Percentiles rank a stretch among this genome's conserved stretches.
Evolutionary conservation across 2,888 invertebrate genomes (phyloP).

Genomic region (Acronicta psi): DNA sequence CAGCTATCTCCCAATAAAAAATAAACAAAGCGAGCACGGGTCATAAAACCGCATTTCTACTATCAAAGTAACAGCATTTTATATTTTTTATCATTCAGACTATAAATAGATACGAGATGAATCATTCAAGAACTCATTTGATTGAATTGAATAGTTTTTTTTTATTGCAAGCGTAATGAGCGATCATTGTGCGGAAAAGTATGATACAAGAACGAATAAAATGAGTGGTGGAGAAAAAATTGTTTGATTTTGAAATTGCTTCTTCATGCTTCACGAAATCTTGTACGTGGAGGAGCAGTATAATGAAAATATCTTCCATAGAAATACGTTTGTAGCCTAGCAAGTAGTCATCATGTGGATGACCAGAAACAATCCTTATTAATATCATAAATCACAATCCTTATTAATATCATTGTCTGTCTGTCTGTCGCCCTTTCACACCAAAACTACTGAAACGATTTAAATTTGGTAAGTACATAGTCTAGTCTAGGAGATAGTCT

Average conservation of each 20-base stretch:
- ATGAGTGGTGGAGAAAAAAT: slow-evolving; percentile 18
- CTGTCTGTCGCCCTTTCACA: too few relatives aligned
- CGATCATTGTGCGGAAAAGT: slow-evolving; percentile 30
- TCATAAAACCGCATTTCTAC: slow-evolving; percentile 9
- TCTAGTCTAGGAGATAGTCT: too few relatives aligned
- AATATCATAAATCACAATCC: too few relatives aligned
- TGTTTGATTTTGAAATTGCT: slow-evolving; percentile 37
- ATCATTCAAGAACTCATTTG: slow-evolving; percentile 63
- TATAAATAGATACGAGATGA: slow-evolving; percentile 57
- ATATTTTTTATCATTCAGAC: slow-evolving; percentile 39
- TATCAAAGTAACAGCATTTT: slow-evolving; percentile 13
- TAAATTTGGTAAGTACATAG: too few relatives aligned
- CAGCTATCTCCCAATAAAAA: slow-evolving; percentile 4
- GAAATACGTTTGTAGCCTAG: too few relatives aligned
- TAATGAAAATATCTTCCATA: too few relatives aligned
- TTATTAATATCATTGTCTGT: too few relatives aligned
- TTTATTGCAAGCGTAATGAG: slow-evolving; percentile 49
- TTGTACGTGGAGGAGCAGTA: not conserved
- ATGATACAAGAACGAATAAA: slow-evolving; percentile 15
- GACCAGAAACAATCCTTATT: too few relatives aligned
- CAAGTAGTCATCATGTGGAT: too few relatives aligned
- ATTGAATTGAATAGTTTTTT: slow-evolving; percentile 58
- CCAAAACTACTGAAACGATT: too few relatives aligned
- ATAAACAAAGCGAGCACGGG: slow-evolving; percentile 1
- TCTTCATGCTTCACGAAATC: slow-evolving; percentile 14